Base-by-base conservation (phyloP, 2,797 vertebrate genomes). In the Halcyon badia region DNA sequence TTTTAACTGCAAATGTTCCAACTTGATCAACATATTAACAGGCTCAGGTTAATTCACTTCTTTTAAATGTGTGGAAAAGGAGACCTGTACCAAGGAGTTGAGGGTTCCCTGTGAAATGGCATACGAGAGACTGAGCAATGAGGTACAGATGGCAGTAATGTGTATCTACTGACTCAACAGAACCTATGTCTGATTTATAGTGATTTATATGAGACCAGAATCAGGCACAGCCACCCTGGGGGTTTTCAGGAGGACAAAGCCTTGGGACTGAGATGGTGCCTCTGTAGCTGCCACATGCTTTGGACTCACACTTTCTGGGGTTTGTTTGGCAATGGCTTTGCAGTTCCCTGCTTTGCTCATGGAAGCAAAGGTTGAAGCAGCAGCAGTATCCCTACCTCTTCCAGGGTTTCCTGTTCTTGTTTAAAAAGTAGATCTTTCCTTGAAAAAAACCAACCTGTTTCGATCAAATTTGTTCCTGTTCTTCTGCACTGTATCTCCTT, bases 231-330 rank as follows among this genome's bases (percentile, higher is more conserved):
- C 7, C 64, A 69, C 51, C 24, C 16, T 6, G 2, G 17, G 20
- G 4, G 28, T 30, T 86, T 71, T 85, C 76, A 90, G 71, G 24
- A 77, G 30, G 21, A 46, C 20, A 37, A 85, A 16, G 2, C 17
- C 26, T 49, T n/a, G 25, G 42, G 41, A 16, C 15, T 18, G 9
- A 70, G 61, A 7, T 0, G 0, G 20, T 80, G 41, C 66, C 56
- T 1, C 24, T 39, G 18, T 17, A 54, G 39, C 19, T 87, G 28
- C 25, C 73, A 72, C 0, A 0, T 73, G 24, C 42, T 44, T 81
- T 30, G 52, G 49, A 22, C 70, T 61, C 61, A 37, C 39, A 9
- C 2, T 54, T 20, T 14, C 61, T 0, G 0, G 39, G 5, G 3
- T 30, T 44, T 44, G 5, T 54, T 66, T 54, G 83, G 24, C 33